These are phyloP conservation scores for Phrynosoma blainvillii DNA, from an alignment of 2,113 vertebrate species.

Conservation along the genomic window DNA sequence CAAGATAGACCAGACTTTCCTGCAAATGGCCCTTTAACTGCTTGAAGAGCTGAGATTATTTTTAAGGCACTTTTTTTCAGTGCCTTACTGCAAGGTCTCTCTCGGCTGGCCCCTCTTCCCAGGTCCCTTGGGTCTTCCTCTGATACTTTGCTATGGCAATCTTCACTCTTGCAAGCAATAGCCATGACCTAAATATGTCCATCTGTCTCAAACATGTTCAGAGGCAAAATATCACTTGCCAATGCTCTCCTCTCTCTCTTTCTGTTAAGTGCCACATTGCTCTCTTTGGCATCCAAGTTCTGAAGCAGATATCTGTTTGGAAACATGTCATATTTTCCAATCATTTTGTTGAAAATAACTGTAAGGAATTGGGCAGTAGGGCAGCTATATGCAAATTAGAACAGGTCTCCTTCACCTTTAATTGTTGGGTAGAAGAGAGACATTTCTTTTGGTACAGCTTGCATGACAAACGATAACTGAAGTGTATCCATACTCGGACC, in stretches of 20 bases:
- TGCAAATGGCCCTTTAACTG: neutral
- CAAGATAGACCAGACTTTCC: no score
- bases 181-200: slow-evolving; percentile 25
- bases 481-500: no score
- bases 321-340: neutral
- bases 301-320: neutral
- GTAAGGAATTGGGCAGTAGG: neutral
- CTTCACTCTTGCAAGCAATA: neutral
- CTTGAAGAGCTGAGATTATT: neutral
- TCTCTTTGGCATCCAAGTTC: neutral
- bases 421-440: no score
- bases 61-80: neutral
- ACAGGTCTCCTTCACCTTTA: no score
- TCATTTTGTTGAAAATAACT: neutral
- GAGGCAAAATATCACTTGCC: neutral
- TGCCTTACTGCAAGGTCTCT: neutral
- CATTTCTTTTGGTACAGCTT: no score
- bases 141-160: neutral
- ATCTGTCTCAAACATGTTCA: slow-evolving; percentile 15
- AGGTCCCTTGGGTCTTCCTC: neutral
- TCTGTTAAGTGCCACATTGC: neutral
- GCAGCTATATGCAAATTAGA: no score
- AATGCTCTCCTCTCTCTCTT: neutral
- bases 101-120: neutral
- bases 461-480: no score